phyloP scores from a whole-genome alignment of 1,140 invertebrate genomes.

The Littorina saxatilis region DNA sequence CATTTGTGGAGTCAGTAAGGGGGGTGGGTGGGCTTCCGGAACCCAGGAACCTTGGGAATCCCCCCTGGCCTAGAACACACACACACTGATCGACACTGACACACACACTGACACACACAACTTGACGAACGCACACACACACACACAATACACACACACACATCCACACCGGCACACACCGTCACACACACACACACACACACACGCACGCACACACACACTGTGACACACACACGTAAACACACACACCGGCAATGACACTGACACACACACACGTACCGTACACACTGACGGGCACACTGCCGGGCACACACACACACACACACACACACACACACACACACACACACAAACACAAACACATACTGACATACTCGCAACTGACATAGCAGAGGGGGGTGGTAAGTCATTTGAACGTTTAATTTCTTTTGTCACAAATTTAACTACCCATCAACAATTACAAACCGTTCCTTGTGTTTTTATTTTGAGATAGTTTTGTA shows the following conservation, averaged over 20 bases:
- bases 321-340: too few relatives aligned
- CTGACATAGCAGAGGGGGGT: too few relatives aligned
- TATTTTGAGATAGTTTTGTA: too few relatives aligned
- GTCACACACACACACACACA: conserved; percentile 16
- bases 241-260: not conserved
- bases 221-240: not conserved
- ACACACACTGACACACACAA: not conserved
- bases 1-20: too few relatives aligned
- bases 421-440: too few relatives aligned
- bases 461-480: too few relatives aligned
- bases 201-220: not conserved
- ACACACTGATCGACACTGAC: not conserved
- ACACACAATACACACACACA: not conserved
- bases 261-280: not conserved
- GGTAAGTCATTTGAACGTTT: too few relatives aligned
- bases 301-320: not conserved
- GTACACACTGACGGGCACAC: not conserved
- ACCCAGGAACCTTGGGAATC: not conserved
- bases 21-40: too few relatives aligned
- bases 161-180: not conserved
- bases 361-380: too few relatives aligned
- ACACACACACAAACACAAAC: too few relatives aligned
- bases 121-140: too few relatives aligned
- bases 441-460: too few relatives aligned
- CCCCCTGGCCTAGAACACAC: not conserved